phyloP scores from a whole-genome alignment of 2,113 vertebrate genomes.

The Podilymbus podiceps region DNA sequence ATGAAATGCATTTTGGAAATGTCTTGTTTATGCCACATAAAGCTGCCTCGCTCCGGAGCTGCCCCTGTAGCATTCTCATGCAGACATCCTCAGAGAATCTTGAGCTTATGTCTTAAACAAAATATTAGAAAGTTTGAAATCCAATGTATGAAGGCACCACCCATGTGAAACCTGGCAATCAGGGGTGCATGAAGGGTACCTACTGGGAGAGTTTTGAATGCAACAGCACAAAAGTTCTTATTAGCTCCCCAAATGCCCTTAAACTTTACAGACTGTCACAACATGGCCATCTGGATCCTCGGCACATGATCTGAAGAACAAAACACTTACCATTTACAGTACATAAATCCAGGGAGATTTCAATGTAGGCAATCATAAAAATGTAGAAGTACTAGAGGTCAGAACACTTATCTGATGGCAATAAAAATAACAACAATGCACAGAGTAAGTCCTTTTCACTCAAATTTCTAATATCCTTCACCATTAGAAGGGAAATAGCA shows the following conservation, averaged over 20 bases:
- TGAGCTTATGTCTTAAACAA: neutral
- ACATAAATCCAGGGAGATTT: constrained; percentile 19
- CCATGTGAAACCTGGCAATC: neutral
- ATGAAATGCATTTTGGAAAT: neutral
- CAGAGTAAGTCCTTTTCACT: neutral
- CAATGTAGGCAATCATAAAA: neutral
- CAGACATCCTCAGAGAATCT: neutral
- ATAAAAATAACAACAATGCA: neutral
- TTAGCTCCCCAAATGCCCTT: neutral
- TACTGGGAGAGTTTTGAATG: neutral
- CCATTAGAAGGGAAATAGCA: neutral
- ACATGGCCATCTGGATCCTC: neutral
- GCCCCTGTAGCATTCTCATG: neutral
- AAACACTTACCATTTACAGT: constrained; percentile 6
- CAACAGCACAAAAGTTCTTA: neutral
- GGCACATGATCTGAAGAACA: neutral
- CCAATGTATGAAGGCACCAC: neutral
- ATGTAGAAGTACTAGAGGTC: neutral
- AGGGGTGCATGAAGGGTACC: neutral
- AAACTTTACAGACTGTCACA: neutral
- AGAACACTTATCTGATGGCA: neutral
- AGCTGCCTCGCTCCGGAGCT: neutral
- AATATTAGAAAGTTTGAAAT: neutral
- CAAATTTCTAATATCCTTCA: neutral
- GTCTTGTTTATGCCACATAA: neutral